Percentiles rank a stretch among this genome's conserved stretches.
Conservation (phyloP, 2,888 invertebrate species). For the Tenthredo notha region DNA sequence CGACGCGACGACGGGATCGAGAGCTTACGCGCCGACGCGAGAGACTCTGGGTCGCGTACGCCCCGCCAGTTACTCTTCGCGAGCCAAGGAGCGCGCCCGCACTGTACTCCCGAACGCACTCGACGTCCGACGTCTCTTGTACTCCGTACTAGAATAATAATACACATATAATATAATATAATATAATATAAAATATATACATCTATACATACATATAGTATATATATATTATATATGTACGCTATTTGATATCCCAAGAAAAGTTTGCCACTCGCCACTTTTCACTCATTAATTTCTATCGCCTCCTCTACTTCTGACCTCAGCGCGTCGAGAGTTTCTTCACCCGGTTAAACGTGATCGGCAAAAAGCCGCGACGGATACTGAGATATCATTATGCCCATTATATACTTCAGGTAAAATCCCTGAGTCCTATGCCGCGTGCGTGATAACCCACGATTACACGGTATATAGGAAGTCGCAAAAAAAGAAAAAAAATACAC, state of each 20-base stretch:
- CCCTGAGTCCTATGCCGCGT: slow-evolving; percentile 22
- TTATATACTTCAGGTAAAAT: slow-evolving; percentile 26
- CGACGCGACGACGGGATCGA: slow-evolving; percentile 26
- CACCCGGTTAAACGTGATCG: slow-evolving; percentile 12
- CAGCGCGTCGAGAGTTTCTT: not conserved
- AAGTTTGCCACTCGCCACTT: slow-evolving; percentile 6
- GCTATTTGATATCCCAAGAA: not conserved
- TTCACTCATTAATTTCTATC: not conserved
- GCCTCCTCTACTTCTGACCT: slow-evolving; percentile 11
- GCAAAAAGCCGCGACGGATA: slow-evolving; percentile 12
- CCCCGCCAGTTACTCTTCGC: slow-evolving; percentile 74
- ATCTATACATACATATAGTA: not conserved
- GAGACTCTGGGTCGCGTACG: slow-evolving; percentile 68
- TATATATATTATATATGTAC: not conserved
- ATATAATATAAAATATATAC: not conserved
- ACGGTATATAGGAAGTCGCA: slow-evolving; percentile 19
- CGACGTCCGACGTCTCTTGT: slow-evolving; percentile 46
- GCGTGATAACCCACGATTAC: slow-evolving; percentile 36
- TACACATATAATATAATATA: not conserved
- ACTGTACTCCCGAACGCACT: slow-evolving; percentile 48
- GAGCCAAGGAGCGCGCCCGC: slow-evolving; percentile 70
- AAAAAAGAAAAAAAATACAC: not conserved
- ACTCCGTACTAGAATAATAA: slow-evolving; percentile 19
- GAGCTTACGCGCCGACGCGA: slow-evolving; percentile 70
- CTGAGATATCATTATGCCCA: slow-evolving; percentile 37